phyloP scores from a whole-genome alignment of 1,140 invertebrate genomes.

The Magallana gigas region DNA sequence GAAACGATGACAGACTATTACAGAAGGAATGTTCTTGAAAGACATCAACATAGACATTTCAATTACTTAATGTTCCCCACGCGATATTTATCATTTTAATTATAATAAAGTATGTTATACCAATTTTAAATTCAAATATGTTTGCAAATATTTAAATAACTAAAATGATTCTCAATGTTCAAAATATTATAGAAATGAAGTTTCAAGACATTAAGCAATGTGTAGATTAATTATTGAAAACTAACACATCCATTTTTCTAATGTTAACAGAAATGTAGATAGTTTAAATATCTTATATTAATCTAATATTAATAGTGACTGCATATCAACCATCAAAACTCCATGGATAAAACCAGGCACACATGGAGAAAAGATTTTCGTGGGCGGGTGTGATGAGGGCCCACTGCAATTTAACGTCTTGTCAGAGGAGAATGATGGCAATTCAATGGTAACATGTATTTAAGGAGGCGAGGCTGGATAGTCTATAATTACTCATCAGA shows the following conservation, averaged over 20 bases:
- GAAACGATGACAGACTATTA: not conserved
- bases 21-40: not conserved
- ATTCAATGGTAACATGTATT: not conserved
- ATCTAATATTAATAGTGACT: not conserved
- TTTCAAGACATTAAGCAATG: no score
- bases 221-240: no score
- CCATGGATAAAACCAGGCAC: slow-evolving; percentile 17
- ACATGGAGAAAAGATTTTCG: not conserved
- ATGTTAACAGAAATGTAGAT: no score
- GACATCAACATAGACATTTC: not conserved
- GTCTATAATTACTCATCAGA: no score
- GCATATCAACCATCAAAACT: slow-evolving; percentile 4
- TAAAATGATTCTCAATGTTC: no score
- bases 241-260: no score
- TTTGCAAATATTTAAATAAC: no score
- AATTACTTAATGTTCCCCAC: not conserved
- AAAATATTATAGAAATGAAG: no score
- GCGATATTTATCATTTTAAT: not conserved
- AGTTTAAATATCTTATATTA: no score
- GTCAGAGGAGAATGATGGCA: not conserved
- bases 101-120: not conserved
- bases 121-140: no score
- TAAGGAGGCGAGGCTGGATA: no score
- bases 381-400: slow-evolving; percentile 10
- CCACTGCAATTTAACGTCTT: not conserved